phyloP scores from a whole-genome alignment of 1,140 invertebrate species.

The Anthonomus grandis region DNA sequence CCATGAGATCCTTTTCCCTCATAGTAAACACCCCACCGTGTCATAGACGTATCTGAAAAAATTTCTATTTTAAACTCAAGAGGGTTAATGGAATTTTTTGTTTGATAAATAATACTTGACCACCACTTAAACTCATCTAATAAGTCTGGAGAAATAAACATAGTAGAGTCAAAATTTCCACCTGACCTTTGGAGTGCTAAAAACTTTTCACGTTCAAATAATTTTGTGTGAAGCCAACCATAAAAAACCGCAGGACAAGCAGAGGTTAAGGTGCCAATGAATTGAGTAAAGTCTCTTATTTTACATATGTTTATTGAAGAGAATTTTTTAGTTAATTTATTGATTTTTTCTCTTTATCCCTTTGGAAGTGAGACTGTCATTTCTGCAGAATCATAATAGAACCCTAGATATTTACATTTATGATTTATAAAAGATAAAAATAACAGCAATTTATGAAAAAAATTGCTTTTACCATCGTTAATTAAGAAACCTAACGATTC shows the following conservation, averaged over 20 bases:
- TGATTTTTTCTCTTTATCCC: conserved; percentile 19
- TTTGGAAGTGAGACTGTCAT: conserved; percentile 27
- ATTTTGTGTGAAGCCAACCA: conserved; percentile 33
- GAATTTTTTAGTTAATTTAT: conserved; percentile 16
- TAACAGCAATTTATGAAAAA: too few species aligned
- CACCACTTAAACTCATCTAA: conserved; percentile 36
- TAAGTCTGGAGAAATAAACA: not conserved
- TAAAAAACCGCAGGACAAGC: conserved; percentile 31
- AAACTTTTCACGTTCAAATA: conserved; percentile 31
- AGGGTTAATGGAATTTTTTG: conserved; percentile 20
- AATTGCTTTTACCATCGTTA: conserved; percentile 32
- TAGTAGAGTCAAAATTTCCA: conserved; percentile 6
- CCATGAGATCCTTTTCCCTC: conserved; percentile 27
- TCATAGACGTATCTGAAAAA: conserved; percentile 36
- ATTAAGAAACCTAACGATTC: conserved; percentile 20
- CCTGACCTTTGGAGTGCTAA: not conserved
- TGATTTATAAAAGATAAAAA: too few species aligned
- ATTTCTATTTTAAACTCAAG: conserved; percentile 27
- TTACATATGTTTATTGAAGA: conserved; percentile 8
- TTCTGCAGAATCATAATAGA: conserved; percentile 24
- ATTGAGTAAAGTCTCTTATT: conserved; percentile 32
- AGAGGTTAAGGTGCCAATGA: conserved; percentile 30
- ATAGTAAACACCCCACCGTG: conserved; percentile 36
- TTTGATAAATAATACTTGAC: conserved; percentile 26
- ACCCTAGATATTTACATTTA: conserved; percentile 32